A percentile compares a stretch with the other conserved stretches of the same genome.
Evolutionary conservation across 2,113 vertebrate species (phyloP).

Genomic region (Delphinapterus leucas): DNA sequence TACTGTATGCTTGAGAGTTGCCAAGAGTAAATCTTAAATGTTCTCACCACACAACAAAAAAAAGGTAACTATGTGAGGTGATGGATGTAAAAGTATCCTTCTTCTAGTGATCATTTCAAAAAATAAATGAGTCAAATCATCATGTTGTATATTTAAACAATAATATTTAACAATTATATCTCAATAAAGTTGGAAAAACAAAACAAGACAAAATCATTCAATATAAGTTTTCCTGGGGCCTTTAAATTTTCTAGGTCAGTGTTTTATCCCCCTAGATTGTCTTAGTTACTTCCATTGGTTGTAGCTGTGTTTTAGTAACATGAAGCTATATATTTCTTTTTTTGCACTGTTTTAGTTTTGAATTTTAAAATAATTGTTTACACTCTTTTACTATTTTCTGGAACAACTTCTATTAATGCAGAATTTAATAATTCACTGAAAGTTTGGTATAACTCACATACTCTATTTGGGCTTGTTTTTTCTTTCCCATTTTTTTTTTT

Average conservation of each 20-base stretch:
- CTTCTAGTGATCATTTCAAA: no score
- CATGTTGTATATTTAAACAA: no score
- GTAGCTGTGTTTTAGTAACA: background rate
- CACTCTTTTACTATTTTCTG: background rate
- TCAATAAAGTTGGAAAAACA: no score
- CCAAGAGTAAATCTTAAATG: no score
- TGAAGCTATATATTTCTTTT: background rate
- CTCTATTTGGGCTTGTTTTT: background rate
- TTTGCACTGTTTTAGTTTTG: background rate
- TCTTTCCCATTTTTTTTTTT: background rate
- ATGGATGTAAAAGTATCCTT: no score
- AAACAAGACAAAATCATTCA: background rate
- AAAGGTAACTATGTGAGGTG: no score
- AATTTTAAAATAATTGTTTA: background rate
- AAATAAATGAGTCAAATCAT: no score
- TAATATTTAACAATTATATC: no score
- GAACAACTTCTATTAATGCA: background rate
- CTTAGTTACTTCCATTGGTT: background rate
- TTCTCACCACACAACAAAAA: no score
- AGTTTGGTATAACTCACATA: background rate
- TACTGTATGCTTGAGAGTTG: no score
- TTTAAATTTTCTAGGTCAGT: background rate
- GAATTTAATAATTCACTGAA: background rate
- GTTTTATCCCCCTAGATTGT: background rate
- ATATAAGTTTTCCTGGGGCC: background rate